Conservation (phyloP, 2,797 vertebrate genomes). For the Malacoctenus gilli region DNA sequence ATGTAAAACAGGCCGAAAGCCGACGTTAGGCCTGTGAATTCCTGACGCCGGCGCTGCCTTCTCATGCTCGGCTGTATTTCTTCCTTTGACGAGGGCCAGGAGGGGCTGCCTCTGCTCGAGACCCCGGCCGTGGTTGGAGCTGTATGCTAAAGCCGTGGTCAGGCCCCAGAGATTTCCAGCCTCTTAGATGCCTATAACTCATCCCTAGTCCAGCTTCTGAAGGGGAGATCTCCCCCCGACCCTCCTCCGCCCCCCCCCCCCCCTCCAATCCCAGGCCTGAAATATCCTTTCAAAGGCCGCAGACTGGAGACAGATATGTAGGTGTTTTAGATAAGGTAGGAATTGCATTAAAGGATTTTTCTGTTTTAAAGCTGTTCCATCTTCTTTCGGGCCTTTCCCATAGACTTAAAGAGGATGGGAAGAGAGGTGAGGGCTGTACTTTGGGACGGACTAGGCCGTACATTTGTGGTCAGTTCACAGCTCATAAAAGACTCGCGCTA, state of each 20-base stretch:
- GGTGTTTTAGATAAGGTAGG: slow-evolving; percentile 89
- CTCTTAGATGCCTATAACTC: slow-evolving; percentile 87
- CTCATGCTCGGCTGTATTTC: slow-evolving; percentile 65
- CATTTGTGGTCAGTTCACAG: slow-evolving; percentile 85
- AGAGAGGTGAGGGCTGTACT: slow-evolving; percentile 72
- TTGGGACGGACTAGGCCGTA: slow-evolving; percentile 73
- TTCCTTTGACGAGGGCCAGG: slow-evolving; percentile 48
- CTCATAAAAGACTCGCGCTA: slow-evolving; percentile 79
- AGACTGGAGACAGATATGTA: slow-evolving; percentile 87
- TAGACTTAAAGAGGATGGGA: slow-evolving; percentile 76
- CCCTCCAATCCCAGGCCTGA: slow-evolving; percentile 78
- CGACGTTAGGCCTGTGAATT: slow-evolving; percentile 54
- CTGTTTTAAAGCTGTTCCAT: slow-evolving; percentile 83
- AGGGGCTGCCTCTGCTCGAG: slow-evolving; percentile 47
- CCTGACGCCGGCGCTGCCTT: slow-evolving; percentile 54
- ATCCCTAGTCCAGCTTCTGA: slow-evolving; percentile 80
- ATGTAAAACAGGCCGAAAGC: slow-evolving; percentile 43
- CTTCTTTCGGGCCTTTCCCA: slow-evolving; percentile 81
- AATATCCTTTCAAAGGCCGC: slow-evolving; percentile 86
- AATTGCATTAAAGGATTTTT: slow-evolving; percentile 88
- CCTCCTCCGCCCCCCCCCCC: too few species aligned
- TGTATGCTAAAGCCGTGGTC: slow-evolving; percentile 81
- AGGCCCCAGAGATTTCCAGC: slow-evolving; percentile 83
- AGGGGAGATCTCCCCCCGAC: slow-evolving; percentile 80
- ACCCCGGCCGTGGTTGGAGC: slow-evolving; percentile 74